Percentiles rank a stretch among this genome's conserved stretches.
phyloP scores from a whole-genome alignment of 2,113 vertebrate species.

The Salvelinus fontinalis region DNA sequence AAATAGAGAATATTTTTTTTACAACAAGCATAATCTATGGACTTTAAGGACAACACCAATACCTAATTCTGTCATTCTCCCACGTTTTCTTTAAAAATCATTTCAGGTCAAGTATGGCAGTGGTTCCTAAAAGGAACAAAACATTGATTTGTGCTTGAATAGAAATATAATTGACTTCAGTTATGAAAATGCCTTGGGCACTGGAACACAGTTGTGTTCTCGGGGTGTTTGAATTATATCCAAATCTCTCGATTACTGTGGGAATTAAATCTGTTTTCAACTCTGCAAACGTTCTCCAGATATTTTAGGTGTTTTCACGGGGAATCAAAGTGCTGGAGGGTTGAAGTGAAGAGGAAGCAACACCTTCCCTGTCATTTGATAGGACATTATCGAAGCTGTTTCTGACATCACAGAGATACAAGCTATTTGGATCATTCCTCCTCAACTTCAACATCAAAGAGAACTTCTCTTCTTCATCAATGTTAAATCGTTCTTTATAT shows the following conservation, averaged over 20 bases:
- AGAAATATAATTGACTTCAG: slow-evolving; percentile 20
- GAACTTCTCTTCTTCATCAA: neutral
- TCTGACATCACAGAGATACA: neutral
- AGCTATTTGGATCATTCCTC: neutral
- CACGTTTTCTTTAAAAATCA: no score
- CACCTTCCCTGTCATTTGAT: neutral
- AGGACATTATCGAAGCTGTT: neutral
- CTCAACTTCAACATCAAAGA: neutral
- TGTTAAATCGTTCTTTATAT: neutral
- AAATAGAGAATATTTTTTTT: slow-evolving; percentile 58
- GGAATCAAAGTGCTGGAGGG: neutral
- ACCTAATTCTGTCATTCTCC: slow-evolving; percentile 6
- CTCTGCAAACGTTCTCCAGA: neutral
- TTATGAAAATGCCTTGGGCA: slow-evolving; percentile 3
- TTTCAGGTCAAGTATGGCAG: slow-evolving; percentile 44
- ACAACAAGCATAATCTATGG: slow-evolving; percentile 43
- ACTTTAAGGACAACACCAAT: slow-evolving; percentile 24
- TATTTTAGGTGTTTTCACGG: neutral
- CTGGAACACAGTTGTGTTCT: slow-evolving; percentile 1
- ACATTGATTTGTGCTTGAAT: slow-evolving; percentile 61
- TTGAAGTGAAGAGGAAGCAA: neutral
- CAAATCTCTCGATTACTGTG: neutral
- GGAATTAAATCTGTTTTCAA: slow-evolving; percentile 2
- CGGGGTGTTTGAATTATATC: slow-evolving; percentile 19
- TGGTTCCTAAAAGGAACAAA: slow-evolving; percentile 40